Conservation (phyloP, 2,888 invertebrate genomes). For the Athalia circularis region DNA sequence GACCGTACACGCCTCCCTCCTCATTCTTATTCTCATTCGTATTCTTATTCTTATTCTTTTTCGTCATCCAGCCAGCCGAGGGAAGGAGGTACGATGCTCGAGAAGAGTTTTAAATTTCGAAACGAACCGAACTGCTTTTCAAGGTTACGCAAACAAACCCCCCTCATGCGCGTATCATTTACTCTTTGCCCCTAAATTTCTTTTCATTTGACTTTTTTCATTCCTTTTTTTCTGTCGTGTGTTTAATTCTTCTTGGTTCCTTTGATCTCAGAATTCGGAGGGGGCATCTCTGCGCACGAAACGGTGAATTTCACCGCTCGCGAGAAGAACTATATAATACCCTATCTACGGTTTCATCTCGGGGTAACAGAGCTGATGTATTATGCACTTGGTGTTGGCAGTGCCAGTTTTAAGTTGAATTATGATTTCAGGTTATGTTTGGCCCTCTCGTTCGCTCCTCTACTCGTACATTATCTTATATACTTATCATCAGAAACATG, state of each 20-base stretch:
- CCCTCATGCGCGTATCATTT: neutral
- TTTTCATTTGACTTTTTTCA: neutral
- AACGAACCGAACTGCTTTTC: neutral
- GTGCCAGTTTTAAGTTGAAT: too few species aligned
- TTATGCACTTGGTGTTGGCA: too few species aligned
- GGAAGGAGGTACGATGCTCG: neutral
- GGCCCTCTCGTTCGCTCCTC: too few species aligned
- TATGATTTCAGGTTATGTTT: too few species aligned
- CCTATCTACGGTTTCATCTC: too few species aligned
- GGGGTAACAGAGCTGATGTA: too few species aligned
- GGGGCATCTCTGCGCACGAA: neutral
- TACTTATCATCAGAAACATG: too few species aligned
- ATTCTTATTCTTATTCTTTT: neutral
- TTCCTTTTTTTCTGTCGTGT: neutral
- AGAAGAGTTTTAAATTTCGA: slow-evolving; percentile 17
- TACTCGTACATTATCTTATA: too few species aligned
- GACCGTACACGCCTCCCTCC: neutral
- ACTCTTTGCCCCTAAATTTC: neutral
- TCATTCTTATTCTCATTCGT: neutral
- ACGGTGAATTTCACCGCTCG: too few species aligned
- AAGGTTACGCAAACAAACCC: slow-evolving; percentile 20
- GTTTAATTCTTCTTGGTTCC: neutral
- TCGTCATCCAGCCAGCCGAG: neutral
- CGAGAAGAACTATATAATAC: too few species aligned
- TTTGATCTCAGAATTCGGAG: neutral